A percentile compares a stretch with the other conserved stretches of the same genome.
Conservation (phyloP, 2,797 vertebrate genomes). For the Neopelma chrysocephalum region DNA sequence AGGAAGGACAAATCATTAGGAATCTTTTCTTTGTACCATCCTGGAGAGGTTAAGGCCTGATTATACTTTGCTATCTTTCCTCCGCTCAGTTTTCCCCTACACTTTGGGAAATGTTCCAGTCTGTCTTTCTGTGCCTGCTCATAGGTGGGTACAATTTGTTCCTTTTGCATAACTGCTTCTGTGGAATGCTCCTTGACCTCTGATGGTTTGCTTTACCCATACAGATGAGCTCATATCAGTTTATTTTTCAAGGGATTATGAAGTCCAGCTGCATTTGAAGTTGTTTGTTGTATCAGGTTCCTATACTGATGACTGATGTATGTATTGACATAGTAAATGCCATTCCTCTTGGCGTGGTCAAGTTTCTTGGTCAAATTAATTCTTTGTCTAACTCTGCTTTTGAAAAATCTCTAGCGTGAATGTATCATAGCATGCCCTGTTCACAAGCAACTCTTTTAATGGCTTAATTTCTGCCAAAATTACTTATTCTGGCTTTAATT, state of each 20-base stretch:
- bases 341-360: neutral
- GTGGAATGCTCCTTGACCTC: neutral
- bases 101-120: neutral
- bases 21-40: neutral
- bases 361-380: neutral
- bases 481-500: neutral
- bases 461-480: neutral
- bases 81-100: neutral
- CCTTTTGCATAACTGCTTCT: neutral
- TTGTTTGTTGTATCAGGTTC: neutral
- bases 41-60: neutral
- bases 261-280: neutral
- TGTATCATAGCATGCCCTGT: neutral
- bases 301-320: neutral
- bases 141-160: neutral
- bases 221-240: neutral
- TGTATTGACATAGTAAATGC: neutral
- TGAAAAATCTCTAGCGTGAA: neutral
- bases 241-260: constrained; percentile 10
- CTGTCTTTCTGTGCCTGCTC: neutral
- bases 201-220: neutral
- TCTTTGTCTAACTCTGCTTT: neutral
- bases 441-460: neutral
- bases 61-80: neutral
- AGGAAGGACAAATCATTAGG: neutral